A percentile compares a stretch with the other conserved stretches of the same genome.
Conservation (phyloP, 1,140 invertebrate species). For the Nephila pilipes region DNA sequence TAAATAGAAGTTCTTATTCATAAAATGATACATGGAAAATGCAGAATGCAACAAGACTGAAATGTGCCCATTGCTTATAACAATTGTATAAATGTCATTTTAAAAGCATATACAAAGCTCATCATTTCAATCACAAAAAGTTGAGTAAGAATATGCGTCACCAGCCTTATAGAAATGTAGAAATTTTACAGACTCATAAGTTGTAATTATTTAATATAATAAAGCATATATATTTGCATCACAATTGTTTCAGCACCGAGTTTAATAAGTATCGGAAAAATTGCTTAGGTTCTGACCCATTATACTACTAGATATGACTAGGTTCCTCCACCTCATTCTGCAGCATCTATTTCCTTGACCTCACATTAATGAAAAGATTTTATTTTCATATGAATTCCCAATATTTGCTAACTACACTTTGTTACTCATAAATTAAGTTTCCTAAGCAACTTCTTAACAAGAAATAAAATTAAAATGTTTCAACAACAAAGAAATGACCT, state of each 20-base stretch:
- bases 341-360: neutral
- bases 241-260: neutral
- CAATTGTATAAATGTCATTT: neutral
- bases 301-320: neutral
- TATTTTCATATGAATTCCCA: neutral
- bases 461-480: neutral
- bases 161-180: neutral
- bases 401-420: neutral
- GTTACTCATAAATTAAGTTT: neutral
- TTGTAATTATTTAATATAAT: neutral
- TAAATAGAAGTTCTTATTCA: neutral
- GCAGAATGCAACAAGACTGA: neutral
- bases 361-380: neutral
- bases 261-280: neutral
- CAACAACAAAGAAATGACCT: slow-evolving; percentile 70
- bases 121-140: neutral
- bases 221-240: neutral
- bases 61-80: neutral
- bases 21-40: neutral
- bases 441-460: neutral
- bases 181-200: neutral
- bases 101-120: slow-evolving; percentile 16
- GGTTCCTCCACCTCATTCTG: neutral
- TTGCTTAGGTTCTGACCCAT: neutral
- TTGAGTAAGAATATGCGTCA: neutral